phyloP scores from a whole-genome alignment of 2,888 invertebrate species.

The Cephus sareptanus region DNA sequence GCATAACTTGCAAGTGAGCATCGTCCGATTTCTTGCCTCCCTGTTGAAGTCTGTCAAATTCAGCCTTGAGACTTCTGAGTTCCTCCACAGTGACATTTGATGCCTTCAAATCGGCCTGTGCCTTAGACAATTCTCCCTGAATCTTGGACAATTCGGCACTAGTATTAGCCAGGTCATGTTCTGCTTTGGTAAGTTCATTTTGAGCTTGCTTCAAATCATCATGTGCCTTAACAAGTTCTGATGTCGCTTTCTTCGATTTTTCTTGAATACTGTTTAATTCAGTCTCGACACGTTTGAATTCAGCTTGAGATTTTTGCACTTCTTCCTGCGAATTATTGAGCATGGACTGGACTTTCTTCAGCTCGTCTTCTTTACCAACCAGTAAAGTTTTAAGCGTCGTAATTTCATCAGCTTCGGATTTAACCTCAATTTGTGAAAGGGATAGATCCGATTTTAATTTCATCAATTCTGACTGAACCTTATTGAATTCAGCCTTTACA shows the following conservation, averaged over 20 bases:
- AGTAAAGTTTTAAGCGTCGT: conserved; percentile 34
- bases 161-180: conserved; percentile 37
- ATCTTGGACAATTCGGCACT: conserved; percentile 40
- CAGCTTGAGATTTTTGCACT: conserved; percentile 64
- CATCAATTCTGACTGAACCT: conserved; percentile 47
- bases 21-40: conserved; percentile 39
- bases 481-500: conserved; percentile 66
- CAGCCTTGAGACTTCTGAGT: conserved; percentile 35
- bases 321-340: conserved; percentile 58
- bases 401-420: conserved; percentile 48
- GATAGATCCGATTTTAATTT: conserved; percentile 50
- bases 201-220: conserved; percentile 39
- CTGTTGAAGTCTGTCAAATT: conserved; percentile 39
- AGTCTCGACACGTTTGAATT: conserved; percentile 67
- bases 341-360: conserved; percentile 42
- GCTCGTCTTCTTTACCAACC: conserved; percentile 44
- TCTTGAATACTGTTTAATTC: conserved; percentile 38
- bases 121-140: conserved; percentile 42
- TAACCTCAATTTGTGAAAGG: conserved; percentile 42
- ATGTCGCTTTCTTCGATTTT: conserved; percentile 36
- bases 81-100: conserved; percentile 29
- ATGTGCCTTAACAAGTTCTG: conserved; percentile 36
- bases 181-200: conserved; percentile 36
- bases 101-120: conserved; percentile 30
- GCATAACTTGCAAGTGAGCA: conserved; percentile 58